Base-by-base conservation (phyloP, 2,113 vertebrate species). In the Chloebia gouldiae region DNA sequence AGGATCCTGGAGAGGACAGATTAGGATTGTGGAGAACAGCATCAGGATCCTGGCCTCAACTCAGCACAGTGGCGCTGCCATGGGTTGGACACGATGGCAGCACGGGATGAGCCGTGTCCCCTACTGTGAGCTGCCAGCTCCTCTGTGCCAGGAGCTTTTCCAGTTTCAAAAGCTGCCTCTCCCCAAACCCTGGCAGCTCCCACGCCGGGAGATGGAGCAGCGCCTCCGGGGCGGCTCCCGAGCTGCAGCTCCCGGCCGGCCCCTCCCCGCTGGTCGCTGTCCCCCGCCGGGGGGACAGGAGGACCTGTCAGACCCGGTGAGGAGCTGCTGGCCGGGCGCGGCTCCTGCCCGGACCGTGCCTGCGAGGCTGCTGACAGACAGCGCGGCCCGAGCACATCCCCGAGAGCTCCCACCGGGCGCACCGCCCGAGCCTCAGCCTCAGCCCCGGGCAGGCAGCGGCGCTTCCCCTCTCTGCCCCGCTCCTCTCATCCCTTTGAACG, bases 401-500 rank as follows among this genome's bases (percentile, higher is more conserved):
- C 5, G 65, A 7, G 28, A 4, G 40, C 40, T n/a, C 33, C 44
- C 47, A 49, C 22, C n/a, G n/a, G n/a, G n/a, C n/a, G n/a, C n/a
- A n/a, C n/a, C n/a, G n/a, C n/a, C n/a, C n/a, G n/a, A n/a, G n/a
- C n/a, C n/a, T n/a, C n/a, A 15, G 2, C 31, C 47, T 25, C 56
- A 13, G 30, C 21, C 21, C 50, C 0, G 73, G 33, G 51, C 70
- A 24, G 47, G 1, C 27, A 21, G 73, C 19, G 1, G 49, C 39
- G 68, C 25, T 86, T 57, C 9, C 3, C 81, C 63, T 80, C 89
- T 78, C 44, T 24, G 35, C 61, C 64, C 89, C 44, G 1, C 50
- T 40, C 17, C 33, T 71, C 76, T 64, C 60, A 16, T 96, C 80
- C 64, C 93, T 97, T 95, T 93, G 86, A 96, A 83, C 72, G 11